Evolutionary conservation across 2,888 invertebrate species (phyloP).

Genomic region (Adelphocoris suturalis): DNA sequence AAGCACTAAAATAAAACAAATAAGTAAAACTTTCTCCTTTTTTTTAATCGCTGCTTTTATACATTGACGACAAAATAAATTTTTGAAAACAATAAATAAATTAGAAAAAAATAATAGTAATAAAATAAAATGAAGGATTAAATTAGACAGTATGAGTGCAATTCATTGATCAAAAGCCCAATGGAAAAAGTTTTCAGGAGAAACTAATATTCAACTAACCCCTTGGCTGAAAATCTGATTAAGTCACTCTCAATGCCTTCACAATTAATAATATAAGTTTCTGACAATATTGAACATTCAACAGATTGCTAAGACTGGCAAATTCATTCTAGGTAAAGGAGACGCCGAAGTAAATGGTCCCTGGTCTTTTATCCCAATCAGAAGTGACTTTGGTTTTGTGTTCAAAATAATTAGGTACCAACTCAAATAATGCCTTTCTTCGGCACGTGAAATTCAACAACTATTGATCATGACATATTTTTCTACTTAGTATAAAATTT

Average conservation of each 20-base stretch:
- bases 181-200: not conserved
- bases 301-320: too few species aligned
- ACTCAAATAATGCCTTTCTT: too few species aligned
- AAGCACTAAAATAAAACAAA: constrained; percentile 35
- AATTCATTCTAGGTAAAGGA: constrained; percentile 1
- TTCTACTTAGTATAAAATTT: too few species aligned
- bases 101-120: not conserved
- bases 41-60: not conserved
- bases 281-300: too few species aligned
- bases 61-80: too few species aligned
- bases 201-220: too few species aligned
- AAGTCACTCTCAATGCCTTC: too few species aligned
- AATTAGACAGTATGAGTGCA: not conserved
- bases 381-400: not conserved
- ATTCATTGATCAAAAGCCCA: not conserved
- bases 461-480: too few species aligned
- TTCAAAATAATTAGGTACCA: not conserved
- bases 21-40: not conserved
- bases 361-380: not conserved
- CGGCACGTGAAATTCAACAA: too few species aligned
- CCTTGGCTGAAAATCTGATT: too few species aligned
- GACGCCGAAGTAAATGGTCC: constrained; percentile 14
- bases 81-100: not conserved
- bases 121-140: not conserved
- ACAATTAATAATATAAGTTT: too few species aligned